phyloP scores from a whole-genome alignment of 2,797 vertebrate genomes.

The Chaunax sp. region DNA sequence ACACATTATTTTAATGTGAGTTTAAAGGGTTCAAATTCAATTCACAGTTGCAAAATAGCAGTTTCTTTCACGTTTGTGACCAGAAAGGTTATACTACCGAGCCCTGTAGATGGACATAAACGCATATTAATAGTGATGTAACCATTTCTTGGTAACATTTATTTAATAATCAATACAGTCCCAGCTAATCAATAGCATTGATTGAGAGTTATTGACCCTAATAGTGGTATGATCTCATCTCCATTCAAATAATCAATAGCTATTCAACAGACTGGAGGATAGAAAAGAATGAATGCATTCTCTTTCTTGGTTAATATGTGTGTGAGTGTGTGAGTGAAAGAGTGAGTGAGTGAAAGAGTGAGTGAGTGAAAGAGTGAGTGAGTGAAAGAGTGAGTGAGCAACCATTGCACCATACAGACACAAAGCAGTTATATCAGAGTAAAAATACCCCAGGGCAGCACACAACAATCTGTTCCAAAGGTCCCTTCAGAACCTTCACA shows the following conservation, averaged over 20 bases:
- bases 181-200: slow-evolving; percentile 51
- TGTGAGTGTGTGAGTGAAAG: slow-evolving; percentile 3
- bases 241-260: slow-evolving; percentile 62
- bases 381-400: background rate
- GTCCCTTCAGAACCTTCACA: slow-evolving; percentile 42
- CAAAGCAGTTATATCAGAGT: slow-evolving; percentile 30
- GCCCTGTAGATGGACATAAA: slow-evolving; percentile 18
- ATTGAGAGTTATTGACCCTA: slow-evolving; percentile 41
- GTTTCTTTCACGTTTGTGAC: slow-evolving; percentile 26
- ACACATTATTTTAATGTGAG: slow-evolving; percentile 11
- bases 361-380: background rate
- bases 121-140: slow-evolving; percentile 40
- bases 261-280: slow-evolving; percentile 29
- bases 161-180: slow-evolving; percentile 58
- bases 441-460: slow-evolving; percentile 33
- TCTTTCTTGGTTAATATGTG: slow-evolving; percentile 3
- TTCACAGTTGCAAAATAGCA: slow-evolving; percentile 14
- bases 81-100: background rate
- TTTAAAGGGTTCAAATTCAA: slow-evolving; percentile 8
- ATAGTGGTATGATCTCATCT: slow-evolving; percentile 54
- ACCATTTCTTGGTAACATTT: slow-evolving; percentile 29
- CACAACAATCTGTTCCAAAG: slow-evolving; percentile 52
- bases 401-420: slow-evolving; percentile 25
- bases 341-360: background rate
- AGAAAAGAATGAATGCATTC: slow-evolving; percentile 19